These are phyloP conservation scores for Megalurothrips usitatus DNA, from an alignment of 2,888 invertebrate species.

Conservation along the genomic window DNA sequence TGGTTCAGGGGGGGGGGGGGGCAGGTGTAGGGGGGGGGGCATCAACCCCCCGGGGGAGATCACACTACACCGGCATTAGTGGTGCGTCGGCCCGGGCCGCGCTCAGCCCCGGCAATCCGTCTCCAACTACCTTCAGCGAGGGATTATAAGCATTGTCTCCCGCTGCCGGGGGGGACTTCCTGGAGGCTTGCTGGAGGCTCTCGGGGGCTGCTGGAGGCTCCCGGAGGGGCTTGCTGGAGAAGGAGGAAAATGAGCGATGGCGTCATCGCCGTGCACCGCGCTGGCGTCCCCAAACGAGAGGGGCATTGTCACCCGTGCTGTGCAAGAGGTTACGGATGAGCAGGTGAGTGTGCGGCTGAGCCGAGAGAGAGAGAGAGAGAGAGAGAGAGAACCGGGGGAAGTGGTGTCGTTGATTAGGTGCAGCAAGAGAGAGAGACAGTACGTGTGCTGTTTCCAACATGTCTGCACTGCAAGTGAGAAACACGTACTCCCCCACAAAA, in stretches of 20 bases:
- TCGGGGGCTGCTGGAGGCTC: no score
- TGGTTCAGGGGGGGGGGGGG: neutral
- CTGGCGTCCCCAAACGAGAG: neutral
- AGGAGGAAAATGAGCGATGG: no score
- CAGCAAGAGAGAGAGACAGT: no score
- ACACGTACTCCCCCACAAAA: no score
- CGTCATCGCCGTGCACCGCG: neutral
- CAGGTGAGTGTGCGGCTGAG: neutral
- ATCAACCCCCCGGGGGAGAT: neutral
- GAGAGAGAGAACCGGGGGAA: no score
- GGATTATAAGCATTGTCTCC: conserved; percentile 20
- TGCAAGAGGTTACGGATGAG: neutral
- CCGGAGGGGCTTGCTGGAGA: no score
- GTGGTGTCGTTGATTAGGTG: no score
- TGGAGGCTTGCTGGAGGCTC: no score
- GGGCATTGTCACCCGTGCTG: neutral
- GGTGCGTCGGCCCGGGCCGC: neutral
- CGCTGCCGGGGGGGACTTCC: neutral
- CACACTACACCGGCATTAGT: neutral
- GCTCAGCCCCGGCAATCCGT: neutral
- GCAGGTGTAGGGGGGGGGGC: neutral
- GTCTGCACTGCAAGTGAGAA: no score
- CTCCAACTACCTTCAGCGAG: conserved; percentile 9
- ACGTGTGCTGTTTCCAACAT: no score
- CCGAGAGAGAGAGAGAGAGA: no score